phyloP scores from a whole-genome alignment of 2,888 invertebrate genomes.

The Hypomecis punctinalis region DNA sequence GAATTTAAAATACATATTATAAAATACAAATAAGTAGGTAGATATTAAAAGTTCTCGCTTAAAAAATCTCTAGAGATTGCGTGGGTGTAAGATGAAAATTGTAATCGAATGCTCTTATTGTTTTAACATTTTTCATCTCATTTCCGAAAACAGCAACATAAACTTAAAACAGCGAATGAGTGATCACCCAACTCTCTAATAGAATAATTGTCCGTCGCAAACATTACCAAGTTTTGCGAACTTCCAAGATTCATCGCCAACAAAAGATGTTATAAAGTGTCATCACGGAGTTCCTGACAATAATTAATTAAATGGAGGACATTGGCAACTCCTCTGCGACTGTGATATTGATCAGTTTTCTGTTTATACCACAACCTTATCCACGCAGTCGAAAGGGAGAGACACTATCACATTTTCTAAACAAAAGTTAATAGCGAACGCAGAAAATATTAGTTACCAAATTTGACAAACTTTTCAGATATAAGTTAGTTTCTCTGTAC shows the following conservation, averaged over 20 bases:
- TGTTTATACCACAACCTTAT: not conserved
- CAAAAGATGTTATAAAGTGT: constrained; percentile 38
- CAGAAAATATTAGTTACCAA: not conserved
- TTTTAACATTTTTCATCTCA: too few species aligned
- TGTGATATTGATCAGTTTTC: constrained; percentile 30
- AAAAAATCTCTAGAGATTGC: too few species aligned
- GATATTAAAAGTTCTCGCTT: too few species aligned
- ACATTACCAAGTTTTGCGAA: constrained; percentile 33
- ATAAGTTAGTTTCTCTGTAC: constrained; percentile 3
- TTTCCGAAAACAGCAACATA: too few species aligned
- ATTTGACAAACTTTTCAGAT: not conserved
- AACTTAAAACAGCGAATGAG: constrained; percentile 1
- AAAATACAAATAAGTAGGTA: too few species aligned
- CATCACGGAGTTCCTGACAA: constrained; percentile 29
- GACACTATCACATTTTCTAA: not conserved
- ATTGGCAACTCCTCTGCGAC: constrained; percentile 26
- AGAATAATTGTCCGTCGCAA: constrained; percentile 37
- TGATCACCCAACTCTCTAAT: constrained; percentile 29
- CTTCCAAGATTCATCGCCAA: constrained; percentile 29
- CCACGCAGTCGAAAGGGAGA: not conserved
- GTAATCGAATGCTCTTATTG: too few species aligned
- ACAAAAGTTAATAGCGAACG: not conserved
- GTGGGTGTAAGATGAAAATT: too few species aligned
- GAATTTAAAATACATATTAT: too few species aligned
- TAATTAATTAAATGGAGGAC: constrained; percentile 36